Conservation (phyloP, 1,140 invertebrate species). For the Metaphire vulgaris region DNA sequence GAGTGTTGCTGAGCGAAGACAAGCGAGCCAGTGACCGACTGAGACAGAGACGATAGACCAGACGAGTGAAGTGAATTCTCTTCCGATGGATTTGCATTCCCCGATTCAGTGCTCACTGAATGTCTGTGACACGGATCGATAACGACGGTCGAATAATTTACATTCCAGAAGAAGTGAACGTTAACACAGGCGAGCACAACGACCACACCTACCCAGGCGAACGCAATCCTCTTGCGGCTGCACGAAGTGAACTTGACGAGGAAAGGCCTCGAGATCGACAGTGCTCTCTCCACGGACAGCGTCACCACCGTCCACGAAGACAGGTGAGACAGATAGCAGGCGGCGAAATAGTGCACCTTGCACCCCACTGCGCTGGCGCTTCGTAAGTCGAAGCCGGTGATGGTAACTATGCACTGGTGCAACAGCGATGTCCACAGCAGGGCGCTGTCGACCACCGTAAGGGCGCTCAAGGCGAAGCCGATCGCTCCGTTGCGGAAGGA, state of each 20-base stretch:
- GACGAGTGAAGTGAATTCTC: background rate
- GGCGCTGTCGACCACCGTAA: background rate
- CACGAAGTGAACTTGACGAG: background rate
- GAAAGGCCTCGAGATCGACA: background rate
- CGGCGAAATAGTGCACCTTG: background rate
- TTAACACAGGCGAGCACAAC: background rate
- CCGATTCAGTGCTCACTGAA: too few relatives aligned
- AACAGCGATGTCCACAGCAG: conserved; percentile 6
- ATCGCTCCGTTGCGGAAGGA: background rate
- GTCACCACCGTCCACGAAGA: conserved; percentile 13
- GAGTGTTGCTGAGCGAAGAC: background rate
- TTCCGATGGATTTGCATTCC: background rate
- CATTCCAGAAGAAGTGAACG: background rate
- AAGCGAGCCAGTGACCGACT: background rate
- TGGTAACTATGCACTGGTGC: background rate
- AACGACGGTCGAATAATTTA: background rate
- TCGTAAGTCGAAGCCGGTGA: background rate
- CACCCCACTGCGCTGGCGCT: background rate
- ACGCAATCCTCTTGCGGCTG: background rate
- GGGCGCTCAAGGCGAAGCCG: background rate
- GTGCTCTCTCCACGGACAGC: conserved; percentile 8
- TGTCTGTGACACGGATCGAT: too few relatives aligned
- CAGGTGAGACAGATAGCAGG: conserved; percentile 7
- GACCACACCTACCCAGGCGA: background rate
- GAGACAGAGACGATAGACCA: background rate